A percentile compares a stretch with the other conserved stretches of the same genome.
phyloP scores from a whole-genome alignment of 2,888 invertebrate species.

The Drosophila paramelanica region DNA sequence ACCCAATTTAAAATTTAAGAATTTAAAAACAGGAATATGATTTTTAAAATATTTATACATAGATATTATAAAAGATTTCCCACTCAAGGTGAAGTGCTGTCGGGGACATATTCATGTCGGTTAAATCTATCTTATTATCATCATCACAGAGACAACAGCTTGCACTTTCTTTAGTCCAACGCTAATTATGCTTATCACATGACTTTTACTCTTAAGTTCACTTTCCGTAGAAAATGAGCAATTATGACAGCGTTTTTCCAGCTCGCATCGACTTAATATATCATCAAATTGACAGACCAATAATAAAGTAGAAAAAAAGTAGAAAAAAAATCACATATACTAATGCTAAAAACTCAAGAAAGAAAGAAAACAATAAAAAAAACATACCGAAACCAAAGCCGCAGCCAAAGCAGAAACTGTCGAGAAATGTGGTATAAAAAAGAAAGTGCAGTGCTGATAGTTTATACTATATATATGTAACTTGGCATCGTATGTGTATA shows the following conservation, averaged over 20 bases:
- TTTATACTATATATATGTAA: conserved; percentile 11
- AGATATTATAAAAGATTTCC: no score
- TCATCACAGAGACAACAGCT: conserved; percentile 32
- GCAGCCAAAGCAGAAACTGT: conserved; percentile 35
- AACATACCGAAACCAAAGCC: conserved; percentile 26
- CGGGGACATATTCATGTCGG: conserved; percentile 18
- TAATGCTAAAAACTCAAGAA: conserved; percentile 31
- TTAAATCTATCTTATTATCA: conserved; percentile 6
- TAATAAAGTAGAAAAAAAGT: conserved; percentile 28
- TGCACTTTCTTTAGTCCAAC: conserved; percentile 58
- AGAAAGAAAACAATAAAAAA: conserved; percentile 10
- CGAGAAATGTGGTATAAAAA: conserved; percentile 62
- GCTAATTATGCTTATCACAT: conserved; percentile 53
- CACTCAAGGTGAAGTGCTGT: background rate
- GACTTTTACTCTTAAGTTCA: conserved; percentile 66
- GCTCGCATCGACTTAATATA: conserved; percentile 59
- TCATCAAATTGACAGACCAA: conserved; percentile 61
- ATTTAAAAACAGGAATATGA: no score
- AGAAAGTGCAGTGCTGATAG: conserved; percentile 65
- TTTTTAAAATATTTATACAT: no score
- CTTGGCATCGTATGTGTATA: background rate
- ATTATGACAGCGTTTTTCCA: conserved; percentile 62
- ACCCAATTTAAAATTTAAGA: no score
- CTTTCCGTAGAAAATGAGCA: conserved; percentile 69
- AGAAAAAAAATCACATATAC: conserved; percentile 22